Percentiles rank a stretch among this genome's conserved stretches.
These are phyloP conservation scores for Natrix natrix DNA, from an alignment of 2,797 vertebrate species.

Conservation along the genomic window DNA sequence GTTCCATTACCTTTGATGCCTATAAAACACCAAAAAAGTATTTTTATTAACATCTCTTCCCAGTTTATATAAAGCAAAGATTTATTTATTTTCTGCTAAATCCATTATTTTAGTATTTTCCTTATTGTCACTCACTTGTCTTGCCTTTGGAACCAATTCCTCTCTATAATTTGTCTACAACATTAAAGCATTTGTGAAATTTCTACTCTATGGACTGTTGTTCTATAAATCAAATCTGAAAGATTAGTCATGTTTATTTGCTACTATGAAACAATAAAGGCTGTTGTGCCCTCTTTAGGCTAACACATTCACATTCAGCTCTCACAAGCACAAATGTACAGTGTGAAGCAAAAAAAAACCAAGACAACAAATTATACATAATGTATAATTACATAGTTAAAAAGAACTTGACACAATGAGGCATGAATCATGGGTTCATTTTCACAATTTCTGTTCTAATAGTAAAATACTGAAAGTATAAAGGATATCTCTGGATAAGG, in stretches of 20 bases:
- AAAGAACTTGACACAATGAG: neutral
- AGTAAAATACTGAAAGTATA: neutral
- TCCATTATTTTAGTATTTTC: constrained; percentile 14
- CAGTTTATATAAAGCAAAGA: constrained; percentile 36
- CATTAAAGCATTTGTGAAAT: neutral
- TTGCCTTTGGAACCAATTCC: constrained; percentile 37
- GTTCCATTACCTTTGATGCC: constrained; percentile 39
- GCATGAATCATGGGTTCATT: neutral
- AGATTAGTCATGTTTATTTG: neutral
- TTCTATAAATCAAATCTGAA: neutral
- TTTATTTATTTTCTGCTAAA: constrained; percentile 34
- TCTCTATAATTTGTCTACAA: constrained; percentile 12
- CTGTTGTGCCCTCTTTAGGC: neutral
- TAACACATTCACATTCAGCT: neutral
- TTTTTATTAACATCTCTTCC: constrained; percentile 42
- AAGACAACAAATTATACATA: neutral
- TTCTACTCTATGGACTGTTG: neutral
- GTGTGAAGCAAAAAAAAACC: neutral
- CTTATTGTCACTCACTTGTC: constrained; percentile 8
- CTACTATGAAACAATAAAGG: neutral
- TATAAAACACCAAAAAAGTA: constrained; percentile 43
- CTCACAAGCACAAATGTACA: neutral
- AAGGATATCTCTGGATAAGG: neutral
- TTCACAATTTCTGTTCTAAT: neutral
- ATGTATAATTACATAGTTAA: neutral